phyloP scores from a whole-genome alignment of 2,888 invertebrate genomes.

The Drosophila mulleri region DNA sequence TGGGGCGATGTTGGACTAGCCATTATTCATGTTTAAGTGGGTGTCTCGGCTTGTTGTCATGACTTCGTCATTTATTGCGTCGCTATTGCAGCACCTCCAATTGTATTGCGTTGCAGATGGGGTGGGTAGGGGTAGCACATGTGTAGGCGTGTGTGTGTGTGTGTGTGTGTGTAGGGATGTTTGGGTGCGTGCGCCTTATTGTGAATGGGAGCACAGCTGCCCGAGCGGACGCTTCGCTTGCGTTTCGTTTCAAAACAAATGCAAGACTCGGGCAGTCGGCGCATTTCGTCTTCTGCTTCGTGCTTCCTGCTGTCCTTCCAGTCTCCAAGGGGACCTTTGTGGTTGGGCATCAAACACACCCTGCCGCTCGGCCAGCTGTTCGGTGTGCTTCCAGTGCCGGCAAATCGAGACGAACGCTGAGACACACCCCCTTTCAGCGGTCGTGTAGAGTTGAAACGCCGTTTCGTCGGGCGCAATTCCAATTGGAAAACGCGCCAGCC shows the following conservation, averaged over 20 bases:
- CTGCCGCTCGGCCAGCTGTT: slow-evolving; percentile 65
- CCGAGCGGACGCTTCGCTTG: slow-evolving; percentile 33
- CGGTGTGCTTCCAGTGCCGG: slow-evolving; percentile 55
- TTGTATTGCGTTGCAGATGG: slow-evolving; percentile 20
- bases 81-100: slow-evolving; percentile 76
- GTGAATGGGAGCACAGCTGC: slow-evolving; percentile 68
- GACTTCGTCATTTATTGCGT: slow-evolving; percentile 77
- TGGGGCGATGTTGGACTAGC: slow-evolving; percentile 16
- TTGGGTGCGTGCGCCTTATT: slow-evolving; percentile 24
- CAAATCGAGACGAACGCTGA: slow-evolving; percentile 18
- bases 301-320: slow-evolving; percentile 46
- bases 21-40: slow-evolving; percentile 78
- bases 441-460: slow-evolving; percentile 54
- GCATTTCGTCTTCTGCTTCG: slow-evolving; percentile 5
- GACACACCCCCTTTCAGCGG: slow-evolving; percentile 64
- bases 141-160: not conserved
- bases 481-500: slow-evolving; percentile 59
- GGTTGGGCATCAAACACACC: slow-evolving; percentile 60
- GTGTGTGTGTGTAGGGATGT: slow-evolving; percentile 4
- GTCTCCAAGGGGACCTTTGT: slow-evolving; percentile 62
- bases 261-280: slow-evolving; percentile 41
- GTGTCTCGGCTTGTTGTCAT: slow-evolving; percentile 74
- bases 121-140: not conserved
- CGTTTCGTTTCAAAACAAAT: slow-evolving; percentile 78
- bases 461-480: slow-evolving; percentile 54